Base-by-base conservation (phyloP, 2,888 invertebrate genomes). In the Zootermopsis nevadensis region DNA sequence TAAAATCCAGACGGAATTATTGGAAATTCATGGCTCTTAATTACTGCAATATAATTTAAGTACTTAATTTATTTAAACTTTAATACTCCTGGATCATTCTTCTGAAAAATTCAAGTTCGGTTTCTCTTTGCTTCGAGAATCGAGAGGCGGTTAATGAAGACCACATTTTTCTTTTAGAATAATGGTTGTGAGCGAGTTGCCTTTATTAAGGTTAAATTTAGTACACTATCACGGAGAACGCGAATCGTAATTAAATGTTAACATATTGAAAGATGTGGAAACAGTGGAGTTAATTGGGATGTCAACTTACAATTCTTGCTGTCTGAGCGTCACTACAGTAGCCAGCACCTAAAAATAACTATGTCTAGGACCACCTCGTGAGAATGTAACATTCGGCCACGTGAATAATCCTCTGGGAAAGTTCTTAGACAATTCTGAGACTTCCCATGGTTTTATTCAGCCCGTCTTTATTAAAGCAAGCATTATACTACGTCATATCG, bases 11-110 rank as follows among this genome's bases (percentile, higher is more conserved):
- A 31, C 15, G 33, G 33, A 33, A 22, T 69, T 69, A 69, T 33
- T 31, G 69, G 33, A 33, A 69, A 69, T 69, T 69, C 69, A 33
- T 69, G 69, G 19, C 12, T 69, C 69, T 33, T 69, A 69, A 33
- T 69, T 69, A 24, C 69, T 31, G 69, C 15, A 69, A 69, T 33
- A 69, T 33, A 31, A 69, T 69, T 69, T 69, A 33, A 69, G 33
- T 31, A 69, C 30, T 33, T 33, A 69, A 69, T 69, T 69, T 33
- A 30, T 30, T 69, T 33, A 1, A 22, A 30, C 24, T 33, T 69
- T 33, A 69, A 69, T 69, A 69, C 33, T 33, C 33, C 33, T 10
- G n/a, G 48, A 48, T 19, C 19, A 48, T 19, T 48, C 1, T 48
- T 48, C 48, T 48, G 0, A 10, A 48, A 60, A n/a, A 4, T n/a